Evolutionary conservation across 2,797 vertebrate genomes (phyloP), one percentile per base, ranked within the genome.

Genomic region (Myripristis murdjan): DNA sequence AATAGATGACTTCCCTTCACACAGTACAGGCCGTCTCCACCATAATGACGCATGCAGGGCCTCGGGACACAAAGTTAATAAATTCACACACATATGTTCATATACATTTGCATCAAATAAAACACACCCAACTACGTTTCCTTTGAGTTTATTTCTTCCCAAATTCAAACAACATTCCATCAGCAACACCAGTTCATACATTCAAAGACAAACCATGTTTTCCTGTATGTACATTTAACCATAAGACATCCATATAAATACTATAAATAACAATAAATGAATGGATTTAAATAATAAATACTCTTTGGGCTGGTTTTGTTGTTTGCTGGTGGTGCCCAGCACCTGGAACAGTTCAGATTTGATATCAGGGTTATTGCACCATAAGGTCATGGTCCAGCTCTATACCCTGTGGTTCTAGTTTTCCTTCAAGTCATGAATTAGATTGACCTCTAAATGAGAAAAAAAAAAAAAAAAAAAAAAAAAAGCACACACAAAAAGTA

Each of bases 211-310:
- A 82, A 73, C 18, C 49, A 33, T 55, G 24, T 69, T 79, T 78
- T 63, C n/a, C 47, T 82, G 54, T 14, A 80, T 85, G 62, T 87
- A 90, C 81, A 87, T 65, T 52, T 55, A 64, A 77, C 73, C 72
- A 74, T 67, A 72, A 81, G 81, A 62, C 77, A 77, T 87, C 39
- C 53, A 74, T 66, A 94, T 94, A 94, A 94, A 95, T 94, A 93
- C 76, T 73, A 94, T 93, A 94, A 94, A 95, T 95, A 93, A 90
- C 78, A 92, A 87, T 49, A 73, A 87, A 89, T 86, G 73, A 89
- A 82, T 85, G 74, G 57, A 76, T 85, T 94, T 94, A 93, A 94
- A 95, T 95, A 94, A 95, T 95, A 95, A 94, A 95, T 94, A 94
- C 74, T 75, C 69, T 67, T 73, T 80, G 79, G 73, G 82, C 61